Conservation (phyloP, 2,113 vertebrate species). For the Pygoscelis antarcticus region DNA sequence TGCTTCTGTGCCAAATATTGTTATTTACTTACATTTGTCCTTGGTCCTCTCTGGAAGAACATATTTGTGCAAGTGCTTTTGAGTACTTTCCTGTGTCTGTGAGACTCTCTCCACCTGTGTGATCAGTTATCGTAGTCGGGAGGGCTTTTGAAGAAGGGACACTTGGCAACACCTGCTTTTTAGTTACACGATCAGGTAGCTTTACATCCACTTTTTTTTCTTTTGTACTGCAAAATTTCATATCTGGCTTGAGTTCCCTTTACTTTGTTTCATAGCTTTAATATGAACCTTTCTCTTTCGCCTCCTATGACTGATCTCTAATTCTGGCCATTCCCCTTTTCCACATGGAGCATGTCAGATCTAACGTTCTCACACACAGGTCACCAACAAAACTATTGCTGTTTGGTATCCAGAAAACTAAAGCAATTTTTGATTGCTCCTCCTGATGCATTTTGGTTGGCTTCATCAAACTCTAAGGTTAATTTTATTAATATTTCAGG, state of each 20-base stretch:
- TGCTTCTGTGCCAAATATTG: not conserved
- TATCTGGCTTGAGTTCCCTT: not conserved
- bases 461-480: not conserved
- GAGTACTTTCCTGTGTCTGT: slow-evolving; percentile 65
- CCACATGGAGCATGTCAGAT: not conserved
- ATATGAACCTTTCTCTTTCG: not conserved
- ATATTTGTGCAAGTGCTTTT: slow-evolving; percentile 43
- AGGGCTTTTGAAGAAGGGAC: not conserved
- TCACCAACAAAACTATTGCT: not conserved
- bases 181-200: not conserved
- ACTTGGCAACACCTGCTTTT: not conserved
- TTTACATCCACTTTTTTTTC: not conserved
- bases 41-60: slow-evolving; percentile 42
- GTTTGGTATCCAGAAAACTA: not conserved
- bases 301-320: not conserved
- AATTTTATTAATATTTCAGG: not conserved
- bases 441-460: not conserved
- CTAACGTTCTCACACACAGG: not conserved
- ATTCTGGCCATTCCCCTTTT: not conserved
- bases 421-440: not conserved
- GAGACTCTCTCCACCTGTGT: slow-evolving; percentile 86
- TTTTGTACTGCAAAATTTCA: not conserved
- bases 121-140: not conserved
- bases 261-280: not conserved
- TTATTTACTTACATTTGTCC: slow-evolving; percentile 74